Conservation (phyloP, 1,140 invertebrate genomes). For the Lordiphosa collinella region DNA sequence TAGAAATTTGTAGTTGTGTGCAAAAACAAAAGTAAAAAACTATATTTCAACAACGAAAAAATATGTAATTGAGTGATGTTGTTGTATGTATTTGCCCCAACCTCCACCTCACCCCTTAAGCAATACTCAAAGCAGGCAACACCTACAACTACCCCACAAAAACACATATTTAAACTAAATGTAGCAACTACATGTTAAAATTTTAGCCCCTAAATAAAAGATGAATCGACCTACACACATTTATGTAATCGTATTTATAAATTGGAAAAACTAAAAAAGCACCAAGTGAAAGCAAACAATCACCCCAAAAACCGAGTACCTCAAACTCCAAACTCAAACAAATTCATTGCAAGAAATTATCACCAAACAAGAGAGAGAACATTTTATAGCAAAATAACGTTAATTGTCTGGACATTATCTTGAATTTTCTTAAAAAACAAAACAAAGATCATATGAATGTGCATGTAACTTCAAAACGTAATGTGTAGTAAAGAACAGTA, state of each 20-base stretch:
- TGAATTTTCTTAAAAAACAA: slow-evolving; percentile 1
- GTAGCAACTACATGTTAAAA: slow-evolving; percentile 76
- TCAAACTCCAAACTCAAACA: slow-evolving; percentile 17
- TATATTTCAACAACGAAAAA: slow-evolving; percentile 66
- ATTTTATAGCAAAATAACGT: slow-evolving; percentile 8
- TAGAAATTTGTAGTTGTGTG: slow-evolving; percentile 42
- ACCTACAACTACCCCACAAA: neutral
- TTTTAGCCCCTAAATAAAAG: slow-evolving; percentile 48
- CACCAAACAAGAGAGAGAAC: slow-evolving; percentile 5
- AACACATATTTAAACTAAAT: slow-evolving; percentile 68
- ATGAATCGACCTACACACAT: slow-evolving; percentile 2
- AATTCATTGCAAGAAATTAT: slow-evolving; percentile 1
- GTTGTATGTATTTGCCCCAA: too few species aligned
- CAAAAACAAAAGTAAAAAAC: neutral
- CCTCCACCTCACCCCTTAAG: slow-evolving; percentile 15
- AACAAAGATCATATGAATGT: neutral
- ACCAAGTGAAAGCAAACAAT: slow-evolving; percentile 44
- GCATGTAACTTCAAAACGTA: slow-evolving; percentile 4
- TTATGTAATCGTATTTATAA: neutral
- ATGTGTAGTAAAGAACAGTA: slow-evolving; percentile 1
- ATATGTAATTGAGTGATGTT: slow-evolving; percentile 31
- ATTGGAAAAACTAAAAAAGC: slow-evolving; percentile 34
- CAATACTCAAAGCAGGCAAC: slow-evolving; percentile 23
- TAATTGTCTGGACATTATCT: neutral
- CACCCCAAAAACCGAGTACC: slow-evolving; percentile 14